These are phyloP conservation scores for Netta rufina DNA, from an alignment of 2,797 vertebrate species.

Conservation along the genomic window DNA sequence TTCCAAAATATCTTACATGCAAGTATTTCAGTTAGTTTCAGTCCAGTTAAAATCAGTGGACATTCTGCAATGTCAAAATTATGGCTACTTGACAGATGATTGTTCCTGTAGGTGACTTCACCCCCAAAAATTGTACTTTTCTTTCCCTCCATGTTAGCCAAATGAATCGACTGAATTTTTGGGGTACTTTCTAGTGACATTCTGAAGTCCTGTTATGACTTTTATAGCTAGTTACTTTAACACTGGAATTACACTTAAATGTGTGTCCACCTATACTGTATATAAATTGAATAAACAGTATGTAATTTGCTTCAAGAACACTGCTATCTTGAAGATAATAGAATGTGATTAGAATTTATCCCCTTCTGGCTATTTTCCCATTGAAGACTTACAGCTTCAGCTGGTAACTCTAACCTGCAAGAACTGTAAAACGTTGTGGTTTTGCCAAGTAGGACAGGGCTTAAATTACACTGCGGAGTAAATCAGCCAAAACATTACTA, in stretches of 20 bases:
- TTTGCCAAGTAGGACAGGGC: neutral
- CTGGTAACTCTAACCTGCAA: neutral
- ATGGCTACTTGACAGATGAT: neutral
- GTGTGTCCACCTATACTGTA: neutral
- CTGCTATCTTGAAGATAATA: neutral
- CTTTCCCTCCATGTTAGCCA: neutral
- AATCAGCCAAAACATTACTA: neutral
- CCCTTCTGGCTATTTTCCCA: constrained; percentile 11
- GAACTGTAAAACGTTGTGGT: neutral
- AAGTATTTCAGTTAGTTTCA: neutral
- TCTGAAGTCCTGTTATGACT: neutral
- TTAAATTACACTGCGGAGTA: neutral
- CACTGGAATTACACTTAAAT: neutral
- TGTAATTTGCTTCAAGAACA: constrained; percentile 10
- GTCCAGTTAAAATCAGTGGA: neutral
- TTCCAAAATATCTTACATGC: neutral
- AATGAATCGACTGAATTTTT: neutral
- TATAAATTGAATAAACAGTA: neutral
- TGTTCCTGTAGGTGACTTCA: neutral
- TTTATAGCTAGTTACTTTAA: neutral
- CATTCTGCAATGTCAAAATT: neutral
- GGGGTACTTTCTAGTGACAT: neutral
- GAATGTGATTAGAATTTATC: constrained; percentile 30
- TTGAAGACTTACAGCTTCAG: neutral
- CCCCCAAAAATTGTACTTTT: neutral